Percentiles rank a stretch among this genome's conserved stretches.
These are phyloP conservation scores for Alexandromys fortis DNA, from an alignment of 2,113 vertebrate species.

Conservation along the genomic window DNA sequence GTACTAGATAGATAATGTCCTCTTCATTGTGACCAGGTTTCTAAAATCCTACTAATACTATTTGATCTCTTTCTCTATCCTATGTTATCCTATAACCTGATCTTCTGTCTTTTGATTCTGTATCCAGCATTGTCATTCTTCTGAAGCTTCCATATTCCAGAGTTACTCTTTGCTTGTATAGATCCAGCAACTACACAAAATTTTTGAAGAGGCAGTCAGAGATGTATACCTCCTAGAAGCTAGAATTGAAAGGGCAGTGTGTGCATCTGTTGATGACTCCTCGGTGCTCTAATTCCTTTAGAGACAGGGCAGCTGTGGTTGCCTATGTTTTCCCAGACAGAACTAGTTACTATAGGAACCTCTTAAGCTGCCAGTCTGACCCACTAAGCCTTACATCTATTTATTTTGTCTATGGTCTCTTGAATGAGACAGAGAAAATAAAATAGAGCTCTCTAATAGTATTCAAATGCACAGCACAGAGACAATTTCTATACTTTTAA, in stretches of 20 bases:
- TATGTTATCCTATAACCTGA: not conserved
- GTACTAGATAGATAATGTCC: not conserved
- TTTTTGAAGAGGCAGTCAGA: not conserved
- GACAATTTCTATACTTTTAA: not conserved
- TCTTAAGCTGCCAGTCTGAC: not conserved
- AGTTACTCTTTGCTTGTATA: not conserved
- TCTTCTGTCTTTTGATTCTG: not conserved
- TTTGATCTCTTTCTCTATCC: not conserved
- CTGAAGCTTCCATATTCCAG: not conserved
- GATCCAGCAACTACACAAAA: not conserved
- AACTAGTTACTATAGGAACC: not conserved
- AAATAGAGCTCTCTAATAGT: not conserved
- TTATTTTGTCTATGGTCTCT: not conserved
- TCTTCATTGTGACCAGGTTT: not conserved
- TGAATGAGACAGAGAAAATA: not conserved
- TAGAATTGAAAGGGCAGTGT: not conserved
- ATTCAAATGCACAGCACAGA: not conserved
- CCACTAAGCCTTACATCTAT: not conserved
- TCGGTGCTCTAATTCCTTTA: not conserved
- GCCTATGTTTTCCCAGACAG: not conserved
- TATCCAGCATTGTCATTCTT: not conserved
- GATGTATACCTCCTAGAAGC: not conserved
- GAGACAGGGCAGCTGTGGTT: not conserved
- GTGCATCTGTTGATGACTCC: accelerated
- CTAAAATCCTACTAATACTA: not conserved